Evolutionary conservation across 2,797 vertebrate genomes (phyloP), one percentile per base, ranked within the genome.

Genomic region (Darevskia mixta): DNA sequence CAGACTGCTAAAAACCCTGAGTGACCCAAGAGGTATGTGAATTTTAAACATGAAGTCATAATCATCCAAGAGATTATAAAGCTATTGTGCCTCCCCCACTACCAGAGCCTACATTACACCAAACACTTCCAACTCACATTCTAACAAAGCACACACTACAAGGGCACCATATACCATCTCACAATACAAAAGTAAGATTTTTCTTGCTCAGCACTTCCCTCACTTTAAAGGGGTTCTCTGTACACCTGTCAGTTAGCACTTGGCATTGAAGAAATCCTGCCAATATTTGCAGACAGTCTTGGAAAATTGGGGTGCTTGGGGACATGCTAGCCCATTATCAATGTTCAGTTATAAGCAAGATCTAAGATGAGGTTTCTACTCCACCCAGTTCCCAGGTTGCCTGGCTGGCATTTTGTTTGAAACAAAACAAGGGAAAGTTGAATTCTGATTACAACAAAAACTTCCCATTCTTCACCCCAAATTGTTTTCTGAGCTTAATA

Each of bases 11-110:
- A 93, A 93, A 87, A 95, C 79, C 94, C 95, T 95, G 95, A 95
- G 95, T 91, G 88, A 90, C 89, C 89, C 92, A 92, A 90, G 95
- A 95, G 95, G 95, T 95, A 95, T 93, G 87, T 94, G 88, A 92
- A 92, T 93, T 90, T 91, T 90, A 93, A 93, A 79, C 86, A 79
- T 83, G 85, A 83, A 93, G 92, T 94, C 81, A 90, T 88, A 86
- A 92, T 95, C 83, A 93, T 92, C 88, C 91, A 86, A 72, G 55
- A 91, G 89, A 92, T 90, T 73, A 91, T 11, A 93, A 82, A 94
- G 88, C 86, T 85, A 76, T 86, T 92, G 77, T 92, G 92, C 83
- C 90, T 92, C 92, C 89, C 92, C 81, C 20, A 3, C 41, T 81
- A 86, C 35, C 83, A 86, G 71, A 86, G 58, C 71, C 64, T 89